Percentiles rank a stretch among this genome's conserved stretches.
These are phyloP conservation scores for Latrodectus elegans DNA, from an alignment of 2,888 invertebrate genomes.

Conservation along the genomic window DNA sequence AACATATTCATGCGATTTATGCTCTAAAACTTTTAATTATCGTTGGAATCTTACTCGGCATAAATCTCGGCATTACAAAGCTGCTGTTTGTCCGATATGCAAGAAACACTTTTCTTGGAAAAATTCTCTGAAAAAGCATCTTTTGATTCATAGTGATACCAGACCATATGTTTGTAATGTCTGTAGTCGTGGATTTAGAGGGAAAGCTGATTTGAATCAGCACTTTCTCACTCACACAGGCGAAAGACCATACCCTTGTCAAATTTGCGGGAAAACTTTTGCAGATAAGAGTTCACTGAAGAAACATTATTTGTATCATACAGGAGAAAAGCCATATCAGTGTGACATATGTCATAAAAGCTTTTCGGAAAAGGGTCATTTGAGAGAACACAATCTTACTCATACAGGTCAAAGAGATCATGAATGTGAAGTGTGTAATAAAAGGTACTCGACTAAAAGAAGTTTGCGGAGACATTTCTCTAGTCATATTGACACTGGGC, in stretches of 20 bases:
- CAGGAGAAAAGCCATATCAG: conserved; percentile 45
- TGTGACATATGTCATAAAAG: conserved; percentile 39
- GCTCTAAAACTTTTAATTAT: conserved; percentile 24
- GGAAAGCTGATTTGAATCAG: conserved; percentile 45
- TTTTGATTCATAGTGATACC: conserved; percentile 33
- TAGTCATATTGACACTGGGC: conserved; percentile 32
- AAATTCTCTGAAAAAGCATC: conserved; percentile 30
- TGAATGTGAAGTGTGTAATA: conserved; percentile 30
- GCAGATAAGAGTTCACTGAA: conserved; percentile 40
- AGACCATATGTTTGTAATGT: conserved; percentile 33
- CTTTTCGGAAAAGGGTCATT: conserved; percentile 40
- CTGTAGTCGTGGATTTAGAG: conserved; percentile 34
- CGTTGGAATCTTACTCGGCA: too few species aligned
- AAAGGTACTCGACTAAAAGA: conserved; percentile 44
- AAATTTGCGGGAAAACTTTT: conserved; percentile 48
- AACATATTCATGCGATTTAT: conserved; percentile 32
- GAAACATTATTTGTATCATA: conserved; percentile 46
- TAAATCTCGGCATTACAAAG: too few species aligned
- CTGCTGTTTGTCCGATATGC: conserved; percentile 8
- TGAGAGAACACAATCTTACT: conserved; percentile 39
- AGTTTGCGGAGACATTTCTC: conserved; percentile 41
- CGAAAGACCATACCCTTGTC: conserved; percentile 41
- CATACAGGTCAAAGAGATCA: conserved; percentile 42
- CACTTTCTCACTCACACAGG: conserved; percentile 54
- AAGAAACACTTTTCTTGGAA: conserved; percentile 36